Conservation (phyloP, 1,140 invertebrate genomes). For the Plodia interpunctella region DNA sequence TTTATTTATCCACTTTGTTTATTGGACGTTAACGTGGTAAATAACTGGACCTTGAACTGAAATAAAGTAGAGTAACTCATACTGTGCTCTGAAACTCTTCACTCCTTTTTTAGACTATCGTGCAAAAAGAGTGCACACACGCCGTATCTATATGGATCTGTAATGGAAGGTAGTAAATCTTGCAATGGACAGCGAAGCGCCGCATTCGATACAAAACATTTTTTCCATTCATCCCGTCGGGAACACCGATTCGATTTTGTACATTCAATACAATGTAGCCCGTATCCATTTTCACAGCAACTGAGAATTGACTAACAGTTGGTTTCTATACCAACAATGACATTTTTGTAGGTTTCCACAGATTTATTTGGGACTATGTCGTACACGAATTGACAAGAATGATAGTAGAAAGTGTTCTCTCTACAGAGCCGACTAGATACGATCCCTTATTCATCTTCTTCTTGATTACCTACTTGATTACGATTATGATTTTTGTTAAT, state of each 20-base stretch:
- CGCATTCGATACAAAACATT: conserved; percentile 51
- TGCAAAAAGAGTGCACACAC: not conserved
- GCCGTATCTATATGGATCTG: conserved; percentile 20
- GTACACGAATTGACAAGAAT: too few species aligned
- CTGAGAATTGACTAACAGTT: conserved; percentile 13
- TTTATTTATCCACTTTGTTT: too few species aligned
- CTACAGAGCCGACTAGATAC: too few species aligned
- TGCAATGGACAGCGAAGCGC: conserved; percentile 47
- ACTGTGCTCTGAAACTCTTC: too few species aligned
- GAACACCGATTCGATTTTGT: conserved; percentile 58
- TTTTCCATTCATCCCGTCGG: conserved; percentile 56
- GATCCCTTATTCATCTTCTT: too few species aligned
- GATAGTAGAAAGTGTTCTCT: too few species aligned
- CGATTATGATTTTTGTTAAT: too few species aligned
- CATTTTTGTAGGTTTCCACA: not conserved
- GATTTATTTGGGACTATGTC: not conserved
- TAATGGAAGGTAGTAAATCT: conserved; percentile 64
- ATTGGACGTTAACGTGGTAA: too few species aligned
- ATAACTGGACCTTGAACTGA: too few species aligned
- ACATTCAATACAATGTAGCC: conserved; percentile 54
- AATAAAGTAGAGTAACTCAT: too few species aligned
- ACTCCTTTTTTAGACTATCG: not conserved
- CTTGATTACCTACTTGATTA: too few species aligned
- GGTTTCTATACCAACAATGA: conserved; percentile 1
- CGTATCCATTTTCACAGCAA: conserved; percentile 23